Percentiles rank a stretch among this genome's conserved stretches.
These are phyloP conservation scores for Gymnocephalus cernua DNA, from an alignment of 2,113 vertebrate species.

Conservation along the genomic window DNA sequence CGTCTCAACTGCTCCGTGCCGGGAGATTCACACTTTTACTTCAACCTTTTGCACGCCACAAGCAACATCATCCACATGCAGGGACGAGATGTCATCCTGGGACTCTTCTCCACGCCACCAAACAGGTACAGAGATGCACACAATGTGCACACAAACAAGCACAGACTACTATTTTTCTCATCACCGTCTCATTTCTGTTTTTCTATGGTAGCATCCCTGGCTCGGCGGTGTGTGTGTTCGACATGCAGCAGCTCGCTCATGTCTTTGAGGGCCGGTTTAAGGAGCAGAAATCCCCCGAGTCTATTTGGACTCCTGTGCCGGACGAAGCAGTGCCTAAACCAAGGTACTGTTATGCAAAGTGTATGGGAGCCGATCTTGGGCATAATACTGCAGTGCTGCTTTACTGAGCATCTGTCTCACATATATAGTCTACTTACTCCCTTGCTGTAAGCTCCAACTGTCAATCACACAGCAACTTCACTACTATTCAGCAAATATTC, in stretches of 20 bases:
- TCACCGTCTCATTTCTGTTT: background rate
- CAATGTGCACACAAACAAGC: background rate
- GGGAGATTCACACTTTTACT: constrained; percentile 97
- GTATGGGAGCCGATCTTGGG: constrained; percentile 34
- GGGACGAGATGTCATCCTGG: constrained; percentile 91
- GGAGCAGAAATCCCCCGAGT: constrained; percentile 96
- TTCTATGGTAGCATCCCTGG: constrained; percentile 90
- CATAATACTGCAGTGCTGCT: constrained; percentile 56
- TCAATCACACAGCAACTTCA: constrained; percentile 50
- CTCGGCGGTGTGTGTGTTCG: constrained; percentile 95
- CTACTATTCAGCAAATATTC: constrained; percentile 65
- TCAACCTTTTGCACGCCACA: constrained; percentile 95
- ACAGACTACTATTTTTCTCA: background rate
- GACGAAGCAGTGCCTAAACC: constrained; percentile 95
- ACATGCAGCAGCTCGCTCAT: constrained; percentile 93
- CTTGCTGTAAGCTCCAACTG: constrained; percentile 45
- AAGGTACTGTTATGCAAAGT: constrained; percentile 83
- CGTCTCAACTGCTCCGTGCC: constrained; percentile 98
- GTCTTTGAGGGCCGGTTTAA: constrained; percentile 96
- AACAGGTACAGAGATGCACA: constrained; percentile 88
- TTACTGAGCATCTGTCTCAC: constrained; percentile 54
- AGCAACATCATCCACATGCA: constrained; percentile 91
- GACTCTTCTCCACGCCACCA: constrained; percentile 93
- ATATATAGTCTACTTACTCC: constrained; percentile 29
- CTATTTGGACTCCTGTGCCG: constrained; percentile 95